Evolutionary conservation across 2,888 invertebrate species (phyloP).

Genomic region (Leptopterna dolabrata): DNA sequence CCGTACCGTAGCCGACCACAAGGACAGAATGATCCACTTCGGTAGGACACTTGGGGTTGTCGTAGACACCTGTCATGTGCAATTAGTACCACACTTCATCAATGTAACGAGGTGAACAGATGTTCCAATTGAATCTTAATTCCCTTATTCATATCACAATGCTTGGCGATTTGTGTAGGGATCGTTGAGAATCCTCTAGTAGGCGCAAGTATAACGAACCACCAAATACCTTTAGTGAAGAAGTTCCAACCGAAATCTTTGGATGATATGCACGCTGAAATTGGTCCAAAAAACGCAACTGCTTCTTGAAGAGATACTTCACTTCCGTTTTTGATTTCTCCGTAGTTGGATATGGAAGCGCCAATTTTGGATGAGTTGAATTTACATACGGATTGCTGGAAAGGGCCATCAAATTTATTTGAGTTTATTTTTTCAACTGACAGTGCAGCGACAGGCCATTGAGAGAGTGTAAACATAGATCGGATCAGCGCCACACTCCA

Average conservation of each 20-base stretch:
- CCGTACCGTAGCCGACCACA: conserved; percentile 6
- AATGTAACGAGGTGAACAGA: too few species aligned
- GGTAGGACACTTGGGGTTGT: not conserved
- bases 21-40: conserved; percentile 18
- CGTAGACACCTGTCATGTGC: conserved; percentile 21
- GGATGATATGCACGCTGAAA: conserved; percentile 91
- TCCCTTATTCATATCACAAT: too few species aligned
- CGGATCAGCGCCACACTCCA: too few species aligned
- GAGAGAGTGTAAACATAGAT: too few species aligned
- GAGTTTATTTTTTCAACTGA: too few species aligned
- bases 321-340: conserved; percentile 78
- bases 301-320: conserved; percentile 81
- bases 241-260: conserved; percentile 86
- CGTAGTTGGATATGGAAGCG: conserved; percentile 84
- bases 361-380: conserved; percentile 77
- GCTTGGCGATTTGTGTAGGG: too few species aligned
- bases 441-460: too few species aligned
- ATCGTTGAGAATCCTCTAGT: too few species aligned
- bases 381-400: conserved; percentile 65
- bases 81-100: too few species aligned
- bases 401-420: too few species aligned
- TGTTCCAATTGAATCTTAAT: too few species aligned
- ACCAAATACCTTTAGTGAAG: conserved; percentile 70
- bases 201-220: too few species aligned
- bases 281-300: conserved; percentile 85